These are phyloP conservation scores for Parazoanthus darwini DNA, from an alignment of 92 coral and sea anemone genomes.

Conservation along the genomic window DNA sequence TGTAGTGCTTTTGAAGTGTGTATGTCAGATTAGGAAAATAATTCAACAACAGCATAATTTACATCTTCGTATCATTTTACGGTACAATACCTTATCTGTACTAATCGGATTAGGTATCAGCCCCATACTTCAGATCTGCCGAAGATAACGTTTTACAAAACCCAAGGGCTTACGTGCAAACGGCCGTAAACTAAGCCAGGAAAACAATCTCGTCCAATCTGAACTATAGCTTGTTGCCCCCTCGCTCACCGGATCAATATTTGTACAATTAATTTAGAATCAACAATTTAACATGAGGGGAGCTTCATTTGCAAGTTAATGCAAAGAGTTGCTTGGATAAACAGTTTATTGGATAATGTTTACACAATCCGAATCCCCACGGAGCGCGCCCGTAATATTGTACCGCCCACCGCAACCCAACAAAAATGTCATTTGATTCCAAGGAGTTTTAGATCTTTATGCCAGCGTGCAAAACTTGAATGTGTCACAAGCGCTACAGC, in stretches of 20 bases:
- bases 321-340: constrained; percentile 69
- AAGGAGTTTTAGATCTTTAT: constrained; percentile 11
- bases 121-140: constrained; percentile 31
- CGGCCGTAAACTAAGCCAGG: not conserved
- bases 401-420: constrained; percentile 72
- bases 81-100: constrained; percentile 43
- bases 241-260: constrained; percentile 58
- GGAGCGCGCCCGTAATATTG: constrained; percentile 65
- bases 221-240: constrained; percentile 15
- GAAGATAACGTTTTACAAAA: constrained; percentile 56
- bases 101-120: constrained; percentile 61
- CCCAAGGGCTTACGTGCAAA: constrained; percentile 50
- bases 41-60: constrained; percentile 31
- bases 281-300: constrained; percentile 59
- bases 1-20: constrained; percentile 24
- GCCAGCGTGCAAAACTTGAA: constrained; percentile 33
- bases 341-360: constrained; percentile 90
- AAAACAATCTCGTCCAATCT: constrained; percentile 21
- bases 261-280: constrained; percentile 78
- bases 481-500: constrained; percentile 24
- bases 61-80: constrained; percentile 52
- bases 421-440: constrained; percentile 67
- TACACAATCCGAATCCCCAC: constrained; percentile 72
- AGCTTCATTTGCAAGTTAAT: constrained; percentile 75
- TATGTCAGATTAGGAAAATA: constrained; percentile 20